These are phyloP conservation scores for Tragopan temminckii DNA, from an alignment of 2,797 vertebrate genomes.

Conservation along the genomic window DNA sequence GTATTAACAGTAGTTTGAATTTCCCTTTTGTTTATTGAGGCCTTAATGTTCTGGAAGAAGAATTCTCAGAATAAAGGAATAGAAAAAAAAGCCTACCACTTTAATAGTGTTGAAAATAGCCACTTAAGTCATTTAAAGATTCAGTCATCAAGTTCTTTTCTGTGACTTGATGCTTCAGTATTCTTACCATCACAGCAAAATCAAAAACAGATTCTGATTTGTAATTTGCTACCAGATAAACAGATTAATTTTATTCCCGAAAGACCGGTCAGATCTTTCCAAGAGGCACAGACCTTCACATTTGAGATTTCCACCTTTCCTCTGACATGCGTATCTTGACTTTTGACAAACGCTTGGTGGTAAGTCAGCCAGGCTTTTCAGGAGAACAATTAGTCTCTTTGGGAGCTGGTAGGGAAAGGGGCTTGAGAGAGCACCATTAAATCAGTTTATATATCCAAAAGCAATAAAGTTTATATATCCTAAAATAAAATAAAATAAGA, in stretches of 20 bases:
- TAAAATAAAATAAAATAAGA: neutral
- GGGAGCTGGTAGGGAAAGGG: rapidly evolving
- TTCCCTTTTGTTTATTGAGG: neutral
- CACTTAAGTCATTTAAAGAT: neutral
- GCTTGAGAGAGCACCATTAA: neutral
- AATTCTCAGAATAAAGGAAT: neutral
- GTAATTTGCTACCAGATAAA: neutral
- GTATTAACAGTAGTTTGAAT: neutral
- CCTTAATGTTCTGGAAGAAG: neutral
- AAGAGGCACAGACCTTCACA: neutral
- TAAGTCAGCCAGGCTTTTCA: neutral
- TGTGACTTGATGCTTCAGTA: neutral
- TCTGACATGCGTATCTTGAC: neutral
- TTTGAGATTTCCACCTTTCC: neutral
- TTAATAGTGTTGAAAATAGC: neutral
- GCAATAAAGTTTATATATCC: neutral
- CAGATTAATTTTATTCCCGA: neutral
- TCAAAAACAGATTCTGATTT: neutral
- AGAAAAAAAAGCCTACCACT: neutral
- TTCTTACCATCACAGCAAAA: neutral
- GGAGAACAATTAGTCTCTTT: neutral
- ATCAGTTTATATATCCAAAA: neutral
- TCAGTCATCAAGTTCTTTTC: neutral
- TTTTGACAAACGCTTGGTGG: neutral
- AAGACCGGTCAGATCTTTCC: neutral